Conservation (phyloP, 2,797 vertebrate genomes). For the Lateolabrax maculatus region DNA sequence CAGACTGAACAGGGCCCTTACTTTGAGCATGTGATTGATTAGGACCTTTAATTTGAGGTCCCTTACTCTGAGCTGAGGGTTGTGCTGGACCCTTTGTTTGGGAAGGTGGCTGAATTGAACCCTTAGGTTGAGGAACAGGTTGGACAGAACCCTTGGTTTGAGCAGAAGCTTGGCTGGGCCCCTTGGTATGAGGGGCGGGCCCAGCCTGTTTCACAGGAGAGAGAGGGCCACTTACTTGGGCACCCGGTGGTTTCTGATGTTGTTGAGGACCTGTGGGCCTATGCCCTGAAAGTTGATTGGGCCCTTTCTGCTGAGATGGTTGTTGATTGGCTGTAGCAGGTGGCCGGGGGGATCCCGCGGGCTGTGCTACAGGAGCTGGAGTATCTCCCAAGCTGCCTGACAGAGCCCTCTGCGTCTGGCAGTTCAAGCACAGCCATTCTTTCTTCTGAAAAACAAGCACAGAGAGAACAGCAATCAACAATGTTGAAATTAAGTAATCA, state of each 20-base stretch:
- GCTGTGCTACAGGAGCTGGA: conserved; percentile 82
- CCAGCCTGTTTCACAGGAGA: conserved; percentile 87
- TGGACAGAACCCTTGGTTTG: conserved; percentile 76
- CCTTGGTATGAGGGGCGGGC: conserved; percentile 85
- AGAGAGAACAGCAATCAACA: conserved; percentile 51
- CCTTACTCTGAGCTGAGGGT: conserved; percentile 69
- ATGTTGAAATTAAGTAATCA: neutral
- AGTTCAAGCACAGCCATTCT: conserved; percentile 99
- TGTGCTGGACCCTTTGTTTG: conserved; percentile 73
- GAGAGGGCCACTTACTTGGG: conserved; percentile 88
- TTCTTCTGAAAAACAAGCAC: conserved; percentile 91
- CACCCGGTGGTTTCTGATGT: conserved; percentile 84
- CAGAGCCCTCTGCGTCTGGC: conserved; percentile 97
- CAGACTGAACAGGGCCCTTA: conserved; percentile 68
- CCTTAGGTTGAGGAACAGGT: conserved; percentile 62
- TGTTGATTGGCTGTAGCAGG: conserved; percentile 83
- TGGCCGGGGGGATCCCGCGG: conserved; percentile 85
- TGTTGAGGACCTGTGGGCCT: conserved; percentile 83
- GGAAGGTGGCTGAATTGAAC: conserved; percentile 55
- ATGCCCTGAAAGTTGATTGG: conserved; percentile 85
- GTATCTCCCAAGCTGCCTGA: conserved; percentile 95
- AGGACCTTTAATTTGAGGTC: conserved; percentile 70
- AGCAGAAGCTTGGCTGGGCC: conserved; percentile 70
- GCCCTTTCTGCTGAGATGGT: conserved; percentile 81
- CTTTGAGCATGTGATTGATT: conserved; percentile 70